phyloP scores from a whole-genome alignment of 2,113 vertebrate genomes.

The Natator depressus region DNA sequence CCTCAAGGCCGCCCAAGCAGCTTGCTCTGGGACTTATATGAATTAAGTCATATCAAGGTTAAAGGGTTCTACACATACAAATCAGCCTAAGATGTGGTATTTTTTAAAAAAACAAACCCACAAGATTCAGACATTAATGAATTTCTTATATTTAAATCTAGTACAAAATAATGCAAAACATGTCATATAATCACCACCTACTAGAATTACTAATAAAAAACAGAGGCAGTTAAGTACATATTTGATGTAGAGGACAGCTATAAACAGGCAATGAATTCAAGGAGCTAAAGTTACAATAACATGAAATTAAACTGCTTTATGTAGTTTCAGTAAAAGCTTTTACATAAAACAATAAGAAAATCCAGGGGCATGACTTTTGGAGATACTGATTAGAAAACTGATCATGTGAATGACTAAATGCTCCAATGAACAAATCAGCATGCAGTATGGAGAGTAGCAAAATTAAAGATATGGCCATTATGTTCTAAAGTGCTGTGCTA shows the following conservation, averaged over 20 bases:
- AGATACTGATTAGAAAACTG: slow-evolving; percentile 32
- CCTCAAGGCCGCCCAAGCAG: too few relatives aligned
- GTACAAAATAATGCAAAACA: not conserved
- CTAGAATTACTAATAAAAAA: too few relatives aligned
- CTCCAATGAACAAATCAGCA: slow-evolving; percentile 29
- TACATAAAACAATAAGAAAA: not conserved
- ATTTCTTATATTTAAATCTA: not conserved
- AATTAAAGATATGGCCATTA: not conserved
- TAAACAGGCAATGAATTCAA: too few relatives aligned
- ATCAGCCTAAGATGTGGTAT: not conserved
- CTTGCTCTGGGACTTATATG: too few relatives aligned
- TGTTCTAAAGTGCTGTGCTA: not conserved
- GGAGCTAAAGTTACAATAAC: too few relatives aligned
- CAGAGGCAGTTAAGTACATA: too few relatives aligned
- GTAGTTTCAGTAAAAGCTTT: not conserved
- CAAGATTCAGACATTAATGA: too few relatives aligned
- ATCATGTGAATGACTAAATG: not conserved
- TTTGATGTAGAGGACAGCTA: too few relatives aligned
- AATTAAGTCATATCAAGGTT: not conserved
- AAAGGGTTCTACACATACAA: not conserved
- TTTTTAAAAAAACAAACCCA: too few relatives aligned
- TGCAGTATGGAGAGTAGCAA: not conserved
- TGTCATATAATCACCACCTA: not conserved
- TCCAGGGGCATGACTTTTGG: not conserved
- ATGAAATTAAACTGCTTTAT: not conserved